These are phyloP conservation scores for Riparia riparia DNA, from an alignment of 2,113 vertebrate genomes.

Conservation along the genomic window DNA sequence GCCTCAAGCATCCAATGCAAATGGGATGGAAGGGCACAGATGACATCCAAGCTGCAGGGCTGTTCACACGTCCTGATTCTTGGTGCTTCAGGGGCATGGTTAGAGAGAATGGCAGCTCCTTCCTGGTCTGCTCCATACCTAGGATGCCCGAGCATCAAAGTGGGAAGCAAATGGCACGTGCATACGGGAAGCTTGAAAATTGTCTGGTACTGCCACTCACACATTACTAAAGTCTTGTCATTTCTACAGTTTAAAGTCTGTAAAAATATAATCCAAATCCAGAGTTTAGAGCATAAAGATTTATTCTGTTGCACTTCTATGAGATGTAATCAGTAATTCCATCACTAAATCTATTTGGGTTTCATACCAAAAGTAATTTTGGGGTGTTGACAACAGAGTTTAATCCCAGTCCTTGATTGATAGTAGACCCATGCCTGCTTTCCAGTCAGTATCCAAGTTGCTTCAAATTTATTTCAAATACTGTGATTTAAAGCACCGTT, in stretches of 20 bases:
- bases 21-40: neutral
- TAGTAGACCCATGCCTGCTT: neutral
- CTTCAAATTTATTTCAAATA: neutral
- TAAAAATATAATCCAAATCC: neutral
- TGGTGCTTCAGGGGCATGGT: neutral
- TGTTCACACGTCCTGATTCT: neutral
- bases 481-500: neutral
- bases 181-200: neutral
- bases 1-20: neutral
- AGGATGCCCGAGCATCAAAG: neutral
- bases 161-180: neutral
- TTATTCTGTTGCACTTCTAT: neutral
- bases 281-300: neutral
- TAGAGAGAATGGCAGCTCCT: neutral
- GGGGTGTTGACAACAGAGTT: neutral
- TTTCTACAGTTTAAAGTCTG: neutral
- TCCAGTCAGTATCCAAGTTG: neutral
- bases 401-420: neutral
- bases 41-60: neutral
- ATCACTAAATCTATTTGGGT: neutral
- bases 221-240: neutral
- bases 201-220: neutral
- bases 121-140: neutral
- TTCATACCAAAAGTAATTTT: neutral
- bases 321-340: neutral